Conservation (phyloP, 2,113 vertebrate species). For the Vanacampus margaritifer region DNA sequence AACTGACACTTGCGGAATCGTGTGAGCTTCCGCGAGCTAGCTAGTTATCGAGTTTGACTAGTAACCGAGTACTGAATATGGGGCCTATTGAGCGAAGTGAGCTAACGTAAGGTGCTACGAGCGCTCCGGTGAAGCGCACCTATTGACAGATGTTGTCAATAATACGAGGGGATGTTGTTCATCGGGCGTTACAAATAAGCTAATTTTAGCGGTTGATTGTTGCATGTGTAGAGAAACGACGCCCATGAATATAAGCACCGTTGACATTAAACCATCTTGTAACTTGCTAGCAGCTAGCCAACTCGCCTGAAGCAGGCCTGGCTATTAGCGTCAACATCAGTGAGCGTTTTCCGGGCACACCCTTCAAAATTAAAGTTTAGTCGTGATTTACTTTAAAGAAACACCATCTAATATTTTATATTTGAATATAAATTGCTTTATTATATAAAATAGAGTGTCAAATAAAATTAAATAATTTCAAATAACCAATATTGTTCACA, state of each 20-base stretch:
- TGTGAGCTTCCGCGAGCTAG: neutral
- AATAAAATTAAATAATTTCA: neutral
- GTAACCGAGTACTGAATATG: constrained; percentile 23
- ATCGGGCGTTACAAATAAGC: neutral
- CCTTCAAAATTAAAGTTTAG: constrained; percentile 17
- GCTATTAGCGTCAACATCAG: constrained; percentile 4
- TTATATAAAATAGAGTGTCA: fast-evolving
- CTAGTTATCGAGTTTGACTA: constrained; percentile 30
- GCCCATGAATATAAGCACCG: neutral
- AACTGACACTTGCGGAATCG: neutral
- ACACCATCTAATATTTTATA: too few relatives aligned
- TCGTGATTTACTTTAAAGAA: neutral
- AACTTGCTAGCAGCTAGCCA: constrained; percentile 38
- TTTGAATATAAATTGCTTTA: neutral
- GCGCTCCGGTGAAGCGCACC: neutral
- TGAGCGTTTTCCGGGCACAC: neutral
- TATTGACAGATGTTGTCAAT: constrained; percentile 44
- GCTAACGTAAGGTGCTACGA: constrained; percentile 16
- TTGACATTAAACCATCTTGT: constrained; percentile 8
- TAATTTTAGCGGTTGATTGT: too few relatives aligned
- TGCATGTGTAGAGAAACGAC: neutral
- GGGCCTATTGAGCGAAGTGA: constrained; percentile 39
- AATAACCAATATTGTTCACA: neutral
- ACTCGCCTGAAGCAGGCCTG: constrained; percentile 43
- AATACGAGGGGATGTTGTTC: constrained; percentile 15